Evolutionary conservation across 2,113 vertebrate species (phyloP).

Genomic region (Riparia riparia): DNA sequence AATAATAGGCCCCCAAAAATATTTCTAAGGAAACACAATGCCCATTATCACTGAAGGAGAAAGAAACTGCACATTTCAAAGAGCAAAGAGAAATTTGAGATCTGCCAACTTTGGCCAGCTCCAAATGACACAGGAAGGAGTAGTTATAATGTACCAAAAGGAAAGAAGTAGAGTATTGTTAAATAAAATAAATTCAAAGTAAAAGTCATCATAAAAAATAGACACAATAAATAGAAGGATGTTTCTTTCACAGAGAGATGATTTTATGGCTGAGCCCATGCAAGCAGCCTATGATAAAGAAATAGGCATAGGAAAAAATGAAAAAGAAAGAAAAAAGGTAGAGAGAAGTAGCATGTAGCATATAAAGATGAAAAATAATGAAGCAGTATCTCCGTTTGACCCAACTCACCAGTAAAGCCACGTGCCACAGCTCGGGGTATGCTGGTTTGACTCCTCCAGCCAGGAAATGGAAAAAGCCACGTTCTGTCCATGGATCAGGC

Average conservation of each 20-base stretch:
- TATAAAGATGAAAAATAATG: conserved; percentile 14
- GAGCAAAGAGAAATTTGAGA: conserved; percentile 64
- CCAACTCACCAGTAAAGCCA: not conserved
- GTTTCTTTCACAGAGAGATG: not conserved
- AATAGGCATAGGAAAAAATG: not conserved
- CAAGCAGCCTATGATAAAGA: not conserved
- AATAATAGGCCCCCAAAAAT: conserved; percentile 76
- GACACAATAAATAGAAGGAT: not conserved
- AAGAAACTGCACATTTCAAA: conserved; percentile 63
- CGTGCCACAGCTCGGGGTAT: not conserved
- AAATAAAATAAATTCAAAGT: conserved; percentile 23
- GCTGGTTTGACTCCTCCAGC: not conserved
- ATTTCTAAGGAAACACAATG: conserved; percentile 70
- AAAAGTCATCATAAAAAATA: conserved; percentile 14
- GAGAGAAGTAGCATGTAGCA: not conserved
- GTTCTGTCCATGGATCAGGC: not conserved
- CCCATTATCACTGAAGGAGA: conserved; percentile 67
- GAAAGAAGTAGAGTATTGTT: not conserved
- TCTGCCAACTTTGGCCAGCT: conserved; percentile 68
- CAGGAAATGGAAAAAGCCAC: not conserved
- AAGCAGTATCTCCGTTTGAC: not conserved
- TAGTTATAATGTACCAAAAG: conserved; percentile 36
- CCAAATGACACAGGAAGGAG: conserved; percentile 47
- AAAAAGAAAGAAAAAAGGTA: not conserved
- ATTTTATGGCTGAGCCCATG: not conserved